phyloP scores from a whole-genome alignment of 1,140 invertebrate species.

The Rhagoletis pomonella region DNA sequence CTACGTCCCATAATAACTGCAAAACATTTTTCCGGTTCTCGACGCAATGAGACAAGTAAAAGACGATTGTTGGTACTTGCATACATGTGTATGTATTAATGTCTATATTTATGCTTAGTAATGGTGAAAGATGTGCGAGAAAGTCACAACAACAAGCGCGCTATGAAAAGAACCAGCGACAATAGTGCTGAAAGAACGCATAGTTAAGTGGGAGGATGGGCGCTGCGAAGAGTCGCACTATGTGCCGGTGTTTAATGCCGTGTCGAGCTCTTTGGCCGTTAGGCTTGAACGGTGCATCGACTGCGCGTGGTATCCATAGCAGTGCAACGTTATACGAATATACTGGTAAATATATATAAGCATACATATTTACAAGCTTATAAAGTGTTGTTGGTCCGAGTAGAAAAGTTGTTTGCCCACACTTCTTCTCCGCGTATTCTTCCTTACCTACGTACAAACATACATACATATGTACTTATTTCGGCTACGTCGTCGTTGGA shows the following conservation, averaged over 20 bases:
- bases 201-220: neutral
- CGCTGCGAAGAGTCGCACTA: neutral
- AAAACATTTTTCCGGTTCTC: too few species aligned
- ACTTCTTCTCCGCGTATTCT: too few species aligned
- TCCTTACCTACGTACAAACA: neutral
- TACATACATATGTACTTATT: slow-evolving; percentile 20
- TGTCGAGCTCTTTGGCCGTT: neutral
- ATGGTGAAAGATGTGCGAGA: neutral
- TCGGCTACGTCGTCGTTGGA: slow-evolving; percentile 60
- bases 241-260: neutral
- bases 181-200: neutral
- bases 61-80: too few species aligned
- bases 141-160: neutral
- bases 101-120: neutral
- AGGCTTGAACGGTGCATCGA: neutral
- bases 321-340: neutral
- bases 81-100: neutral
- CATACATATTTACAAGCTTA: neutral
- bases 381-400: too few species aligned
- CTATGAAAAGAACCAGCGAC: neutral
- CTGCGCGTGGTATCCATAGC: slow-evolving; percentile 4
- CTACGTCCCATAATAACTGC: neutral
- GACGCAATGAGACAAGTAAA: neutral
- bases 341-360: neutral
- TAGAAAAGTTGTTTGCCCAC: neutral